Percentiles rank a stretch among this genome's conserved stretches.
Conservation (phyloP, 2,797 vertebrate species). For the Sebastes itinus region DNA sequence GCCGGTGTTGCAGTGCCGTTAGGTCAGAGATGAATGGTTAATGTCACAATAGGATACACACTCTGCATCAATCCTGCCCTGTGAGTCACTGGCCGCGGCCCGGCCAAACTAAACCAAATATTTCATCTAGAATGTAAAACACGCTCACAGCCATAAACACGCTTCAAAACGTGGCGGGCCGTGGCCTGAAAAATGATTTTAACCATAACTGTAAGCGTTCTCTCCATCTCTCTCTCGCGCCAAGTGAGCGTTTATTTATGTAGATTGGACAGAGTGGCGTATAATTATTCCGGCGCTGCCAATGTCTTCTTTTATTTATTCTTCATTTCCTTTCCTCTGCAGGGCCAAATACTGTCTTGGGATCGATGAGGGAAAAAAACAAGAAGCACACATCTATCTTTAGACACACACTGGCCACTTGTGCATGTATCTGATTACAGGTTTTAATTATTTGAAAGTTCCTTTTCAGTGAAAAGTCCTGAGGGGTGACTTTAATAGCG, state of each 20-base stretch:
- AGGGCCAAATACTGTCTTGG: constrained; percentile 65
- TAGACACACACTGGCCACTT: constrained; percentile 41
- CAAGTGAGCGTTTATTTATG: constrained; percentile 81
- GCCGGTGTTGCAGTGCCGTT: constrained; percentile 60
- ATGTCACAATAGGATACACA: constrained; percentile 74
- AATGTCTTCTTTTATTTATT: constrained; percentile 82
- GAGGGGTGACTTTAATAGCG: constrained; percentile 42
- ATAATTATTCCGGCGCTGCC: constrained; percentile 78
- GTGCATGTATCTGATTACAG: constrained; percentile 59
- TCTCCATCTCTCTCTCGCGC: constrained; percentile 36
- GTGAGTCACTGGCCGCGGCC: constrained; percentile 61
- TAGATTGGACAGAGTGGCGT: constrained; percentile 82
- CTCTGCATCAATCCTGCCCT: constrained; percentile 65
- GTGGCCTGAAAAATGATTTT: constrained; percentile 80
- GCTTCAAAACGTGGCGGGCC: constrained; percentile 65
- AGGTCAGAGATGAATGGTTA: constrained; percentile 79
- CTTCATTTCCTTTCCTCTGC: constrained; percentile 71
- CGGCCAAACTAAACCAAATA: constrained; percentile 82
- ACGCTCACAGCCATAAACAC: constrained; percentile 80
- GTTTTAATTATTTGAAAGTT: constrained; percentile 66
- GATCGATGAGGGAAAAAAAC: constrained; percentile 52
- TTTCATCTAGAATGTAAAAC: constrained; percentile 84
- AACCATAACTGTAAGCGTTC: constrained; percentile 72
- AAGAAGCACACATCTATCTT: constrained; percentile 74
- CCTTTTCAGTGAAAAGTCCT: constrained; percentile 43